Evolutionary conservation across 2,113 vertebrate genomes (phyloP).

Genomic region (Hepsetus odoe): DNA sequence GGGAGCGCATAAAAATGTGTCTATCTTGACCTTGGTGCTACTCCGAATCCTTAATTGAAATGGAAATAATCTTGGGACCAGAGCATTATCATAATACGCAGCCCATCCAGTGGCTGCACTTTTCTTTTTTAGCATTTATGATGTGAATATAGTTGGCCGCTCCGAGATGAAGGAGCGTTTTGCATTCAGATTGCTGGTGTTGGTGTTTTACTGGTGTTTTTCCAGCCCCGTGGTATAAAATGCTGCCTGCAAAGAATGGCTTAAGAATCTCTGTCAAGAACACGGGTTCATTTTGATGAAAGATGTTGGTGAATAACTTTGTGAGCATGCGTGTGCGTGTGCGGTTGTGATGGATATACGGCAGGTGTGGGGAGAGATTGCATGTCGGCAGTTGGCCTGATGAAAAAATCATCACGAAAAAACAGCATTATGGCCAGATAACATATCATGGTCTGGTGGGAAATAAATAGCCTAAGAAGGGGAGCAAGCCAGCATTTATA

Average conservation of each 20-base stretch:
- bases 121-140: conserved; percentile 26
- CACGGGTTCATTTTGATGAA: not conserved
- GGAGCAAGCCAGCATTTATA: not conserved
- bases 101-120: conserved; percentile 11
- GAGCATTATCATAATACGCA: conserved; percentile 41
- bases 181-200: conserved; percentile 7
- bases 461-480: conserved; percentile 26
- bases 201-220: conserved; percentile 11
- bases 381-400: conserved; percentile 31
- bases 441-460: conserved; percentile 27
- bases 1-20: conserved; percentile 33
- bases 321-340: conserved; percentile 1
- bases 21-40: conserved; percentile 29
- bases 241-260: not conserved
- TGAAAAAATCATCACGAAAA: conserved; percentile 43
- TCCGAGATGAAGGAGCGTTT: not conserved
- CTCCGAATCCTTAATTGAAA: conserved; percentile 45
- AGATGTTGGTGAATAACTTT: conserved; percentile 6
- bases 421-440: conserved; percentile 43
- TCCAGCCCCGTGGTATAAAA: not conserved
- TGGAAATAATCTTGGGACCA: conserved; percentile 23
- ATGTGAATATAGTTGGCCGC: not conserved
- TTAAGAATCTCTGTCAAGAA: not conserved
- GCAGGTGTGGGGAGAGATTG: conserved; percentile 41
- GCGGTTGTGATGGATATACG: conserved; percentile 34